A percentile compares a stretch with the other conserved stretches of the same genome.
phyloP scores from a whole-genome alignment of 2,113 vertebrate genomes.

The Peucedramus taeniatus region DNA sequence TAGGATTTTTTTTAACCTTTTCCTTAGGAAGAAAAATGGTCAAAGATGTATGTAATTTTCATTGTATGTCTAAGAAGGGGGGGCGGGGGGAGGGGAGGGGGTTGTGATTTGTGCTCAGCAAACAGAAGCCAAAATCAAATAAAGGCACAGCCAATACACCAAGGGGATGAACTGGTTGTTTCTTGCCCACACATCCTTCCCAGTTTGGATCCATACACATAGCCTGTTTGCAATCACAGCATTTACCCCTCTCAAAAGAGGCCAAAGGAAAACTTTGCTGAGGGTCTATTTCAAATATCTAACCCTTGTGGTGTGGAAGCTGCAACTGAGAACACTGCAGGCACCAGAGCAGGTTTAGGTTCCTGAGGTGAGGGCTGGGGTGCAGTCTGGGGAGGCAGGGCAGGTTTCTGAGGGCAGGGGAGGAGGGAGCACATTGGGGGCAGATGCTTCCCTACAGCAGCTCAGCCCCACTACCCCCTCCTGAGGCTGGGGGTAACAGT shows the following conservation, averaged over 20 bases:
- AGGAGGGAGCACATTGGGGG: not conserved
- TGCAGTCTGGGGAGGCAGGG: not conserved
- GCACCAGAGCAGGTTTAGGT: not conserved
- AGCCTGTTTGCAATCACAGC: not conserved
- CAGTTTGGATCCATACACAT: fast-evolving
- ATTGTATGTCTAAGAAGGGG: not conserved
- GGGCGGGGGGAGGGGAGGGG: too few relatives aligned
- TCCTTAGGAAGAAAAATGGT: not conserved
- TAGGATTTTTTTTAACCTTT: not conserved
- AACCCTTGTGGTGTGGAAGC: not conserved
- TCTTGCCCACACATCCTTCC: not conserved
- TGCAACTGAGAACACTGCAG: fast-evolving
- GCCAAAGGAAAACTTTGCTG: not conserved
- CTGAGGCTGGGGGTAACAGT: not conserved
- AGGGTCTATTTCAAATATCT: not conserved
- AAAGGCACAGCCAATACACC: not conserved
- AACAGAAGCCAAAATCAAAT: not conserved
- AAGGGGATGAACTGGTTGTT: not conserved
- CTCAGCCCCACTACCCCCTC: not conserved
- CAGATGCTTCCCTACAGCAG: not conserved
- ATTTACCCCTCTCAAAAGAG: not conserved
- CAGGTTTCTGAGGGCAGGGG: not conserved
- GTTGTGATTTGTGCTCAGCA: fast-evolving
- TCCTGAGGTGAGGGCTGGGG: fast-evolving
- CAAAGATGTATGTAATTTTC: not conserved